A percentile compares a stretch with the other conserved stretches of the same genome.
These are phyloP conservation scores for Phyto melanocephala DNA, from an alignment of 2,888 invertebrate genomes.

Conservation along the genomic window DNA sequence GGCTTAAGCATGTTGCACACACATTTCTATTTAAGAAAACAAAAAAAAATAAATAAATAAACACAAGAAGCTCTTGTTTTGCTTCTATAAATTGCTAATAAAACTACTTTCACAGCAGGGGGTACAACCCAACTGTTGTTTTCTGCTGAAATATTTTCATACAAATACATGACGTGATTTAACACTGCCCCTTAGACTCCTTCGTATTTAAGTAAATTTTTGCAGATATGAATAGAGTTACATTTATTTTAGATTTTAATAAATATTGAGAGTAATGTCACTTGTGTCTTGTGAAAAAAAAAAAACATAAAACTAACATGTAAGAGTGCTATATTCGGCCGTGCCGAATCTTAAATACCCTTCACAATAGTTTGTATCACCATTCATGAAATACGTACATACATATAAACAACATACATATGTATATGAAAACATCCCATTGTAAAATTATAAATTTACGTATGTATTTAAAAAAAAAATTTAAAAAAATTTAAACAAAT, in stretches of 20 bases:
- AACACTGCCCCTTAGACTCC: not conserved
- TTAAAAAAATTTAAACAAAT: too few species aligned
- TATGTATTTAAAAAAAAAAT: too few species aligned
- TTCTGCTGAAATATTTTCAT: not conserved
- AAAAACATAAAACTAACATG: not conserved
- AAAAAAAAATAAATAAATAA: not conserved
- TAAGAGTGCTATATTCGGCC: not conserved
- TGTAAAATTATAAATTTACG: too few species aligned
- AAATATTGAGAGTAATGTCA: not conserved
- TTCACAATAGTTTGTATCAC: too few species aligned
- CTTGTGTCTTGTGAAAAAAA: too few species aligned
- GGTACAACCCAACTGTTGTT: constrained; percentile 42
- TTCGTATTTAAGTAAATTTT: not conserved
- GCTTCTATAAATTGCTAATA: constrained; percentile 43
- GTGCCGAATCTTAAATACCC: too few species aligned
- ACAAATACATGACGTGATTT: not conserved
- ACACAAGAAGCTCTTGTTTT: constrained; percentile 41
- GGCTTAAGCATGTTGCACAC: constrained; percentile 27
- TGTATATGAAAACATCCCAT: too few species aligned
- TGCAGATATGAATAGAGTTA: not conserved
- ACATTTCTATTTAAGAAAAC: not conserved
- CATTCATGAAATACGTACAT: too few species aligned
- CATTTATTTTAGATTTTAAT: not conserved
- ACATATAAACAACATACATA: too few species aligned
- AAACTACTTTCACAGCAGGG: constrained; percentile 59